phyloP scores from a whole-genome alignment of 1,140 invertebrate genomes.

The Diploscapter pachys region DNA sequence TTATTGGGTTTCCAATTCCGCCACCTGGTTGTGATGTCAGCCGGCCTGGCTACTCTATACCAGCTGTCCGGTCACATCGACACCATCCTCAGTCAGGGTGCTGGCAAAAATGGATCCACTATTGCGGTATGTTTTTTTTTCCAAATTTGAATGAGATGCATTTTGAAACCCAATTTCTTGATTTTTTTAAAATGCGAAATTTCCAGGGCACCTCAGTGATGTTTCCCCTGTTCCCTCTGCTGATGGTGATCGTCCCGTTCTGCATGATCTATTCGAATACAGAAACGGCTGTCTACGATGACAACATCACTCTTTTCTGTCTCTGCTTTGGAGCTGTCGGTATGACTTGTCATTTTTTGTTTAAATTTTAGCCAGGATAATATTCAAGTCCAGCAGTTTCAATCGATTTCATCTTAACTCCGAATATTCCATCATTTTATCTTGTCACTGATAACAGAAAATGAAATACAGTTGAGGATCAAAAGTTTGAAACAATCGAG shows the following conservation, averaged over 20 bases:
- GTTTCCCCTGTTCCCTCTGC: constrained; percentile 88
- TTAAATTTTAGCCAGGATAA: not conserved
- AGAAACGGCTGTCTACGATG: constrained; percentile 78
- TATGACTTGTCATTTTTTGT: not conserved
- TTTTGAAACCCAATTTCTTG: no score
- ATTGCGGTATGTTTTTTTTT: constrained; percentile 70
- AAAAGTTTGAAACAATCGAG: no score
- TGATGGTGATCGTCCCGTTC: constrained; percentile 82
- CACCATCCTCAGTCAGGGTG: constrained; percentile 75
- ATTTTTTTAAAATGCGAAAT: constrained; percentile 4
- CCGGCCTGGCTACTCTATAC: constrained; percentile 26
- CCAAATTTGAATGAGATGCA: no score
- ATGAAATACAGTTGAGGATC: no score
- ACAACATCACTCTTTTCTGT: constrained; percentile 86
- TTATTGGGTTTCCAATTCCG: constrained; percentile 48
- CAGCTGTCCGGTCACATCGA: constrained; percentile 49
- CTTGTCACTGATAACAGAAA: no score
- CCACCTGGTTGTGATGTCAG: constrained; percentile 25
- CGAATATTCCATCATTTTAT: no score
- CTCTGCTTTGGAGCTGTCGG: constrained; percentile 88
- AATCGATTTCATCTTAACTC: no score
- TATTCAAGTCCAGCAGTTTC: not conserved
- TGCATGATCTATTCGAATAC: constrained; percentile 91
- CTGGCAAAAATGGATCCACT: constrained; percentile 92
- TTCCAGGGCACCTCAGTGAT: constrained; percentile 88